phyloP scores from a whole-genome alignment of 1,140 invertebrate genomes.

The Neuroterus valhalla region DNA sequence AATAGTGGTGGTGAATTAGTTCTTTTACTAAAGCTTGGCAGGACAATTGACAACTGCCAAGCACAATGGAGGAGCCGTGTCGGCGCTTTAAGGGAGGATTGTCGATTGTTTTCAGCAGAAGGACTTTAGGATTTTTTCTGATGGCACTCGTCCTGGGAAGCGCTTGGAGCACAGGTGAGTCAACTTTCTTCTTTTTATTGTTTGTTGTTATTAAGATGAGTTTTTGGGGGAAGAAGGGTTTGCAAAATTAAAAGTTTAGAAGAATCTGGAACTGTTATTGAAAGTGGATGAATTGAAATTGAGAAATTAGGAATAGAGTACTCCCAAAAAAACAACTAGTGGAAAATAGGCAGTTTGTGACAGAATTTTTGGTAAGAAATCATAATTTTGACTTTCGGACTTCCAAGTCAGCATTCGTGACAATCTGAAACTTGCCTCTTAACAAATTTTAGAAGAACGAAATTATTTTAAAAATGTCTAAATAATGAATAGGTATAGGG shows the following conservation, averaged over 20 bases:
- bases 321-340: too few relatives aligned
- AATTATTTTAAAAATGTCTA: too few relatives aligned
- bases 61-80: background rate
- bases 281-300: too few relatives aligned
- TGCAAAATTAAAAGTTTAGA: background rate
- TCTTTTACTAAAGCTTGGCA: conserved; percentile 16
- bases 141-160: background rate
- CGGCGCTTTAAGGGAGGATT: background rate
- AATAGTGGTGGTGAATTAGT: background rate
- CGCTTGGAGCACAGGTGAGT: conserved; percentile 20
- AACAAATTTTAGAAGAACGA: too few relatives aligned
- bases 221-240: background rate
- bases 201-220: background rate
- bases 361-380: too few relatives aligned
- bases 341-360: too few relatives aligned
- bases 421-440: too few relatives aligned
- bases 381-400: too few relatives aligned
- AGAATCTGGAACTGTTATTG: too few relatives aligned
- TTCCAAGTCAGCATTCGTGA: too few relatives aligned
- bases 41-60: conserved; percentile 19
- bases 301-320: too few relatives aligned
- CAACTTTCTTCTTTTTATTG: background rate
- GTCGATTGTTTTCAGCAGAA: background rate
- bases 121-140: background rate
- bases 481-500: too few relatives aligned